Conservation (phyloP, 2,113 vertebrate species). For the Oncorhynchus mykiss region DNA sequence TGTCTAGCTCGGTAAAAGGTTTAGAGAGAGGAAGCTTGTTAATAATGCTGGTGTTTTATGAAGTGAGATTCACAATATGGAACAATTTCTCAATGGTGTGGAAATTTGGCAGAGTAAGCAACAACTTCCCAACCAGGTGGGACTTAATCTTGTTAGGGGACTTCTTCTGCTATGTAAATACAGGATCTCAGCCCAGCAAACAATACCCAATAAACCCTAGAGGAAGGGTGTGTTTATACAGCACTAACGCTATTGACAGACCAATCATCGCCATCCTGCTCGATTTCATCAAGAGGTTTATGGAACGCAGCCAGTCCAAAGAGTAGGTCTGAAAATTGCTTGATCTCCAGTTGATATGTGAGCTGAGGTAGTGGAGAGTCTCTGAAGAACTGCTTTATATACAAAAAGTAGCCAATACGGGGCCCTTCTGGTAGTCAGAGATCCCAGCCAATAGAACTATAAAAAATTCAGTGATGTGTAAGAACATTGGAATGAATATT, state of each 20-base stretch:
- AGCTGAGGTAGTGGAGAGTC: too few species aligned
- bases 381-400: too few species aligned
- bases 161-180: conserved; percentile 70
- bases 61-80: conserved; percentile 64
- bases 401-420: too few species aligned
- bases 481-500: too few species aligned
- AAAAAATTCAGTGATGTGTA: too few species aligned
- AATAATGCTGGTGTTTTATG: conserved; percentile 52
- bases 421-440: too few species aligned
- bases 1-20: conserved; percentile 28
- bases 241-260: conserved; percentile 62
- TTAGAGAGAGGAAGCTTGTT: conserved; percentile 52
- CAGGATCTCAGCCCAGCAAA: conserved; percentile 63
- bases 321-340: too few species aligned
- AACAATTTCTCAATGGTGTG: conserved; percentile 47
- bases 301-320: conserved; percentile 10
- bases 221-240: conserved; percentile 68
- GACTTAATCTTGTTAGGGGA: conserved; percentile 69
- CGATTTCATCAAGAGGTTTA: conserved; percentile 47
- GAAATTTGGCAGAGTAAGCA: conserved; percentile 61
- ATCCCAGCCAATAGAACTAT: too few species aligned
- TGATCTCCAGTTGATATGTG: too few species aligned
- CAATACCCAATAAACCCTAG: conserved; percentile 72
- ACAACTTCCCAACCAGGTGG: conserved; percentile 71
- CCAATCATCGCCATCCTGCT: conserved; percentile 40